These are phyloP conservation scores for Notolepis coatsorum DNA, from an alignment of 2,797 vertebrate genomes.

Conservation along the genomic window DNA sequence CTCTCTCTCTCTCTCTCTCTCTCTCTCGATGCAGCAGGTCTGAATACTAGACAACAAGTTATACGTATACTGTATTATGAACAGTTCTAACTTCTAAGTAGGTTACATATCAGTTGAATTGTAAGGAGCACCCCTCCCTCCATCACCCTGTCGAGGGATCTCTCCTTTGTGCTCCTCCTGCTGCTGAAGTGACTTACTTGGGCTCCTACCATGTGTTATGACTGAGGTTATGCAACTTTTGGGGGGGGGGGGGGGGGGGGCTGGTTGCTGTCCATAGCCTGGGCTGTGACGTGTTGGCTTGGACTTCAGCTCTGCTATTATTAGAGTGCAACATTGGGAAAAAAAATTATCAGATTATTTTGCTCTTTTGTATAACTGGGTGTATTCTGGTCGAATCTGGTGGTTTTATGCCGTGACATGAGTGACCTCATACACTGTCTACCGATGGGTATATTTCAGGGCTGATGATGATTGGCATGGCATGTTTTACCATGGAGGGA, in stretches of 20 bases:
- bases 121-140: no score
- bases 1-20: no score
- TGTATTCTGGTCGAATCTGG: not conserved
- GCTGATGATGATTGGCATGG: no score
- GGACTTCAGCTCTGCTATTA: conserved; percentile 40
- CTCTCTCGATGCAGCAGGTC: no score
- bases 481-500: no score
- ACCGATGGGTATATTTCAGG: not conserved
- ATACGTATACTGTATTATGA: not conserved
- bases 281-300: conserved; percentile 25
- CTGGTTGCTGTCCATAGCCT: not conserved
- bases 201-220: conserved; percentile 44
- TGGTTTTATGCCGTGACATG: not conserved
- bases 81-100: not conserved
- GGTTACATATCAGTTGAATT: conserved; percentile 19
- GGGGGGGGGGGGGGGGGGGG: conserved; percentile 39
- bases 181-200: conserved; percentile 61
- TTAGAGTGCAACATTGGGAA: conserved; percentile 25
- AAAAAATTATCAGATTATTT: not conserved
- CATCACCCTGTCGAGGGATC: not conserved
- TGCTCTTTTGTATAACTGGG: not conserved
- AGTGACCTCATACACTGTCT: not conserved
- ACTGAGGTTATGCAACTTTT: conserved; percentile 59
- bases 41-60: no score
- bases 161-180: conserved; percentile 1